Percentiles rank a stretch among this genome's conserved stretches.
Conservation (phyloP, 1,140 invertebrate genomes). For the Drosophila bipectinata region DNA sequence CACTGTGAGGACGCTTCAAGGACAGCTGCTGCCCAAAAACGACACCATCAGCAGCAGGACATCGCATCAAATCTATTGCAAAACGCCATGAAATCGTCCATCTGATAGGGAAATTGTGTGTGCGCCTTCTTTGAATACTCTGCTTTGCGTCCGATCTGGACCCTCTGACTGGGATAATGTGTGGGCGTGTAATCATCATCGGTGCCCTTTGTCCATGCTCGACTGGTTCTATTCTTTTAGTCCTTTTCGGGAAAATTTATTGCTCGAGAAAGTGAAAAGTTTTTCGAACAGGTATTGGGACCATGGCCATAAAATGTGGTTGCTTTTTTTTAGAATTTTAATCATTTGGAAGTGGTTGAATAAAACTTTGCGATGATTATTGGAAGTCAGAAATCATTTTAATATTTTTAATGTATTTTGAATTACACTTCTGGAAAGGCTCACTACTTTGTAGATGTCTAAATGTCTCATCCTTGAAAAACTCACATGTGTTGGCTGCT, state of each 20-base stretch:
- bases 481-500: conserved; percentile 46
- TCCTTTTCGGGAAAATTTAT: conserved; percentile 36
- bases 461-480: background rate
- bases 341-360: background rate
- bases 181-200: conserved; percentile 70
- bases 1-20: conserved; percentile 54
- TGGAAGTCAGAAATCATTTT: no score
- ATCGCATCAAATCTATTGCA: conserved; percentile 65
- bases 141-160: conserved; percentile 18
- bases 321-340: background rate
- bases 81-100: conserved; percentile 73
- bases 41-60: conserved; percentile 45
- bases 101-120: conserved; percentile 57
- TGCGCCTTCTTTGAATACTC: conserved; percentile 21
- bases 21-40: conserved; percentile 52
- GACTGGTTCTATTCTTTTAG: conserved; percentile 19
- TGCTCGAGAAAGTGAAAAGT: conserved; percentile 61
- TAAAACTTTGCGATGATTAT: background rate
- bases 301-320: background rate
- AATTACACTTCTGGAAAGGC: no score
- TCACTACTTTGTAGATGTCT: background rate
- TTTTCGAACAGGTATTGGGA: conserved; percentile 25
- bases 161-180: conserved; percentile 44
- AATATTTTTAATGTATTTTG: no score
- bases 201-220: conserved; percentile 29